Evolutionary conservation across 2,888 invertebrate species (phyloP).

Genomic region (Catocala sponsa): DNA sequence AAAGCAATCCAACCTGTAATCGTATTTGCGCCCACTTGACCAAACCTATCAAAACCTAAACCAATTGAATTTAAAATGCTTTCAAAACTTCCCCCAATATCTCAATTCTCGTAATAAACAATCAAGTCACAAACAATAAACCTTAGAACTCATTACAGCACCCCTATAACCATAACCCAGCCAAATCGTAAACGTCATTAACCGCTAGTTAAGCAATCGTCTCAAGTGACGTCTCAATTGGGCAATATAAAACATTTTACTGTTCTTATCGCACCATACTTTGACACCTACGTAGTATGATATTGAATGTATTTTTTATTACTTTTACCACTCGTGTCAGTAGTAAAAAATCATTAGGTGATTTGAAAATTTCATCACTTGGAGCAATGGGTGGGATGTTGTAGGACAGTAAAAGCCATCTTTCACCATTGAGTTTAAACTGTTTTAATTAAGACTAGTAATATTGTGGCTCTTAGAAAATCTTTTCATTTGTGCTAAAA

Average conservation of each 20-base stretch:
- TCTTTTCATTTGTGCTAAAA: too few relatives aligned
- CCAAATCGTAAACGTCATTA: constrained; percentile 55
- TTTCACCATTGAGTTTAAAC: too few relatives aligned
- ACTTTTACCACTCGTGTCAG: constrained; percentile 4
- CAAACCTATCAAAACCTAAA: too few relatives aligned
- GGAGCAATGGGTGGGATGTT: not conserved
- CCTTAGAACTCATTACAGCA: constrained; percentile 56
- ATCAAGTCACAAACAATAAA: constrained; percentile 51
- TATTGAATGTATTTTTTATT: constrained; percentile 14
- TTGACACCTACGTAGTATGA: constrained; percentile 26
- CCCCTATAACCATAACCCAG: constrained; percentile 48
- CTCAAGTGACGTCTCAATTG: constrained; percentile 50
- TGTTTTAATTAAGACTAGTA: too few relatives aligned
- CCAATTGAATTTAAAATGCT: too few relatives aligned
- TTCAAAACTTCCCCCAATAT: constrained; percentile 8
- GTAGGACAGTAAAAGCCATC: not conserved
- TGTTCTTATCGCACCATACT: constrained; percentile 34
- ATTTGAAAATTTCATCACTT: not conserved
- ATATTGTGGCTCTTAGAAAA: too few relatives aligned
- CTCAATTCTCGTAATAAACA: constrained; percentile 52
- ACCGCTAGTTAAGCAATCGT: constrained; percentile 30
- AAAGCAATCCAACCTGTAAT: too few relatives aligned
- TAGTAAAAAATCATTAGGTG: constrained; percentile 2
- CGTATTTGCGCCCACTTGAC: too few relatives aligned
- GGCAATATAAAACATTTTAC: constrained; percentile 37